Evolutionary conservation across 2,797 vertebrate species (phyloP).

Genomic region (Hapalemur alaotrensis): DNA sequence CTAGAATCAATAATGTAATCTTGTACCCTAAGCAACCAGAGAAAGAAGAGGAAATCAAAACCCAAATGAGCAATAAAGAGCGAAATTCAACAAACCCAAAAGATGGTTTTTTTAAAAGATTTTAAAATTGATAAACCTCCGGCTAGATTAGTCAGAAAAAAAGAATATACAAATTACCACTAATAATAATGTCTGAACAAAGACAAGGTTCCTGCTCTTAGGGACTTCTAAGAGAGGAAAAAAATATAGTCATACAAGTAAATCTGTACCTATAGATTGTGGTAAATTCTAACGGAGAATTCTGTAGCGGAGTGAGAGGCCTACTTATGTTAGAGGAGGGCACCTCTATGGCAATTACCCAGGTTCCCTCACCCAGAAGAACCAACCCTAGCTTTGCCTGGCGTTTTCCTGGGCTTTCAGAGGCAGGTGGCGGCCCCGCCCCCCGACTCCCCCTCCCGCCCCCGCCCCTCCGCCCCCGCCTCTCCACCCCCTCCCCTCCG

Average conservation of each 20-base stretch:
- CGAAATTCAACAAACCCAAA: background rate
- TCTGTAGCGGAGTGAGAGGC: background rate
- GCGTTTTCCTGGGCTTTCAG: accelerated
- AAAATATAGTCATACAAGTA: background rate
- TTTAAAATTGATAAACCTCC: background rate
- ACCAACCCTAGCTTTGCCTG: accelerated
- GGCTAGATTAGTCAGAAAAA: background rate
- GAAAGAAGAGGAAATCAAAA: constrained; percentile 28
- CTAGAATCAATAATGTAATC: background rate
- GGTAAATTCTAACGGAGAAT: background rate
- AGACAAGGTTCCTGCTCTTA: background rate
- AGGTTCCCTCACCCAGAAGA: accelerated
- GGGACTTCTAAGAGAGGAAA: background rate
- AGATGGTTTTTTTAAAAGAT: background rate
- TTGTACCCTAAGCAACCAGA: background rate
- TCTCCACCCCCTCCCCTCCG: background rate
- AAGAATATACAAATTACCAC: background rate
- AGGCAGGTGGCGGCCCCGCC: background rate
- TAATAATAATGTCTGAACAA: background rate
- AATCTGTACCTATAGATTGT: background rate
- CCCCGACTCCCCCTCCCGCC: background rate
- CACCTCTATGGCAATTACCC: accelerated
- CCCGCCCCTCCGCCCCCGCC: too few relatives aligned
- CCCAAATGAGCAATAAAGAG: background rate
- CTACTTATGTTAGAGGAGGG: background rate